Percentiles rank a stretch among this genome's conserved stretches.
Evolutionary conservation across 2,113 vertebrate species (phyloP).

Genomic region (Mirza zaza): DNA sequence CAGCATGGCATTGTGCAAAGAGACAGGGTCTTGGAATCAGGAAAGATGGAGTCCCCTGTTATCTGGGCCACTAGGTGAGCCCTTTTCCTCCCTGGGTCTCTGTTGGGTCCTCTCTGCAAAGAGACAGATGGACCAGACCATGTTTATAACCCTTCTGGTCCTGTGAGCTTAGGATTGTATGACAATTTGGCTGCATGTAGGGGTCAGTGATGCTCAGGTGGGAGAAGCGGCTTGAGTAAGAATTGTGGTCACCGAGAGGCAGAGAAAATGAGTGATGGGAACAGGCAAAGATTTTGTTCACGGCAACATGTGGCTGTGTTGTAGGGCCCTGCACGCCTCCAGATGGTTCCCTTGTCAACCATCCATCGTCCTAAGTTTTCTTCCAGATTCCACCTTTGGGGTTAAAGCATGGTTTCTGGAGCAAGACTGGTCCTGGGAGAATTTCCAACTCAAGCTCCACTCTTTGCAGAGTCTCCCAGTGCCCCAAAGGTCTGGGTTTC

Average conservation of each 20-base stretch:
- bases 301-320: fast-evolving
- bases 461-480: neutral
- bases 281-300: neutral
- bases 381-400: neutral
- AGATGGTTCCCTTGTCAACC: neutral
- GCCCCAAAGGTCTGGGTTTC: slow-evolving; percentile 1
- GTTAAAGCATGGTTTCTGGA: neutral
- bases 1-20: fast-evolving
- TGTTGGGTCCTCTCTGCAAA: neutral
- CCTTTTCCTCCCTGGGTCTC: neutral
- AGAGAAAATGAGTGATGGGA: neutral
- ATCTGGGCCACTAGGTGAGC: neutral
- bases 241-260: neutral
- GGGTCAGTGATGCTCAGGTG: neutral
- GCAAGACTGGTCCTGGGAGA: neutral
- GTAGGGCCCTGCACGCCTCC: neutral
- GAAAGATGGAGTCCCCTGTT: neutral
- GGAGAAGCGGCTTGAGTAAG: neutral
- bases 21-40: neutral
- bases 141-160: neutral
- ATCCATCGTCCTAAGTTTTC: neutral
- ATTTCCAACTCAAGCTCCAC: neutral
- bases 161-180: neutral
- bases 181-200: fast-evolving
- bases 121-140: neutral